A percentile compares a stretch with the other conserved stretches of the same genome.
phyloP scores from a whole-genome alignment of 92 coral and sea anemone species.

The Phymanthus crucifer region DNA sequence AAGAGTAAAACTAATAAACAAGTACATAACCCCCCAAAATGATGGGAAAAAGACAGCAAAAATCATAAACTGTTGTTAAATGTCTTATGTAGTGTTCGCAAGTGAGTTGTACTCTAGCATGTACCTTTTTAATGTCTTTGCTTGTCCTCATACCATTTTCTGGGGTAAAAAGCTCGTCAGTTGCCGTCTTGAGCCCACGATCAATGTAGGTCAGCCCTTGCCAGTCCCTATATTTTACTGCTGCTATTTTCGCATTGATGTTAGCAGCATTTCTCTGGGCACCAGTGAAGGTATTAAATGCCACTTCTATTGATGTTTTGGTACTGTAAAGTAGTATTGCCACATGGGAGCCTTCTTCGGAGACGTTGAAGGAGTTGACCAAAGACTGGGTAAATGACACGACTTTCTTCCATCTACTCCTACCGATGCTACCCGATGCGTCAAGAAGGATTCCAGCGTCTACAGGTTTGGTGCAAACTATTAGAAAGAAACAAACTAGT shows the following conservation, averaged over 20 bases:
- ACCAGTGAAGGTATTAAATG: constrained; percentile 31
- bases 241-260: constrained; percentile 27
- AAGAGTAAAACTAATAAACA: no score
- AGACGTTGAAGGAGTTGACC: constrained; percentile 36
- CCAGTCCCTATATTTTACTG: constrained; percentile 29
- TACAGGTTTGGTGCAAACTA: constrained; percentile 50
- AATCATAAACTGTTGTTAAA: no score
- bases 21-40: no score
- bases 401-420: constrained; percentile 26
- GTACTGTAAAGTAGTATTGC: constrained; percentile 30
- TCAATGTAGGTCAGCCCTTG: constrained; percentile 41
- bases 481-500: background rate
- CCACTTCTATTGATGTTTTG: constrained; percentile 30
- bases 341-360: constrained; percentile 34
- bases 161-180: constrained; percentile 23
- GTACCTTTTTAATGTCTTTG: constrained; percentile 29
- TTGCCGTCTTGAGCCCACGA: constrained; percentile 38
- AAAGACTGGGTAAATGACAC: constrained; percentile 24
- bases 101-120: no score
- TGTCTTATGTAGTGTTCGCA: no score
- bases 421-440: constrained; percentile 60
- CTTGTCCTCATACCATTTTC: constrained; percentile 34
- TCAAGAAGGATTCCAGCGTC: constrained; percentile 60
- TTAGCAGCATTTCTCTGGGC: constrained; percentile 18
- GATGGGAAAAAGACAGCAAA: no score